Conservation (phyloP, 2,113 vertebrate species). For the Pedetes capensis region DNA sequence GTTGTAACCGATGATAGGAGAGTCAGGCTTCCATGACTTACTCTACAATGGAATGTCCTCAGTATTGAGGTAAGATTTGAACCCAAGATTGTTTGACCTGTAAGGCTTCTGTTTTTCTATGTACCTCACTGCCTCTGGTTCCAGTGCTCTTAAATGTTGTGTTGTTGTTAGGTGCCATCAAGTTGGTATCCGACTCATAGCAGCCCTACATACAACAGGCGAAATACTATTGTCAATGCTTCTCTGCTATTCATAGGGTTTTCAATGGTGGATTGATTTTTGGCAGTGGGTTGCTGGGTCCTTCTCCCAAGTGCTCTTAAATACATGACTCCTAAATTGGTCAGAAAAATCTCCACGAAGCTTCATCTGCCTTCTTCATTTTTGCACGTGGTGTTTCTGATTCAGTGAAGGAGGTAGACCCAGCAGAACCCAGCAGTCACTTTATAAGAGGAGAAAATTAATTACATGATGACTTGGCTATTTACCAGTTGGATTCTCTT, state of each 20-base stretch:
- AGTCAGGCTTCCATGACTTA: background rate
- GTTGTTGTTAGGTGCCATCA: no score
- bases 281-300: no score
- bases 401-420: background rate
- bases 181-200: no score
- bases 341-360: background rate
- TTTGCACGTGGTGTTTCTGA: background rate
- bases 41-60: background rate
- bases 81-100: background rate
- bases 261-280: no score
- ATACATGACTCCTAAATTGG: background rate
- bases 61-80: background rate
- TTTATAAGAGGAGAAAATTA: constrained; percentile 32
- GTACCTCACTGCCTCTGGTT: background rate
- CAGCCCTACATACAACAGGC: no score
- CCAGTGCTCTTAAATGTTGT: background rate
- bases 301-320: background rate
- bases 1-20: background rate
- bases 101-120: background rate
- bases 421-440: background rate
- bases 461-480: background rate
- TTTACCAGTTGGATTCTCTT: constrained; percentile 31
- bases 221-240: no score
- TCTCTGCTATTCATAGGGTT: no score
- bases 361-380: background rate